phyloP scores from a whole-genome alignment of 2,888 invertebrate genomes.

The Hedychridium roseum region DNA sequence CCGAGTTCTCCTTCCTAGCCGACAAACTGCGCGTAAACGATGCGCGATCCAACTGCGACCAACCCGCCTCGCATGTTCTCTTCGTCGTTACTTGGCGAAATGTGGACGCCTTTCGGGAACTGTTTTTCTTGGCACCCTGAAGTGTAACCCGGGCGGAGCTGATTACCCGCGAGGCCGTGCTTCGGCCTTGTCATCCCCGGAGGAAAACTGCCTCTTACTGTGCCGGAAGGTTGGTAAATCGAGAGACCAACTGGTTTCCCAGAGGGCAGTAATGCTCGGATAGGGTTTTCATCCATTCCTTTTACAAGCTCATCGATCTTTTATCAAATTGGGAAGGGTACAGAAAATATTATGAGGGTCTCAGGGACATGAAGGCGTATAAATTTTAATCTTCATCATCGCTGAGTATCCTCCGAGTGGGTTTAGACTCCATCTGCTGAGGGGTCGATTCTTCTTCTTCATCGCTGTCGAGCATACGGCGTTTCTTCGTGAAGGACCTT shows the following conservation, averaged over 20 bases:
- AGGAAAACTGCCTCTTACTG: no score
- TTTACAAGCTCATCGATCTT: background rate
- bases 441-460: conserved; percentile 40
- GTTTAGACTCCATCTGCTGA: conserved; percentile 9
- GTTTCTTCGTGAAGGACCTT: conserved; percentile 46
- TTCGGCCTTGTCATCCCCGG: no score
- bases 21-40: no score
- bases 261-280: no score
- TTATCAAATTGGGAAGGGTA: background rate
- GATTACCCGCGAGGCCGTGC: conserved; percentile 32
- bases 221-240: no score
- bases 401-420: conserved; percentile 20
- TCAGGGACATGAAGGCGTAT: background rate
- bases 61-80: conserved; percentile 30
- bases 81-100: conserved; percentile 56
- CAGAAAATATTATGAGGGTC: background rate
- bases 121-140: conserved; percentile 52
- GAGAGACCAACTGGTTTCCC: no score
- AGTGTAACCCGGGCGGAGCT: conserved; percentile 34
- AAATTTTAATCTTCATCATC: conserved; percentile 48
- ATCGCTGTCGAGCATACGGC: conserved; percentile 55
- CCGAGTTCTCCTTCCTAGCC: no score
- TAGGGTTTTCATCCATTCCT: no score
- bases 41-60: conserved; percentile 1
- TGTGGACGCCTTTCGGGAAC: conserved; percentile 62